Percentiles rank a stretch among this genome's conserved stretches.
These are phyloP conservation scores for Syngnathus rostellatus DNA, from an alignment of 2,797 vertebrate genomes.

Conservation along the genomic window DNA sequence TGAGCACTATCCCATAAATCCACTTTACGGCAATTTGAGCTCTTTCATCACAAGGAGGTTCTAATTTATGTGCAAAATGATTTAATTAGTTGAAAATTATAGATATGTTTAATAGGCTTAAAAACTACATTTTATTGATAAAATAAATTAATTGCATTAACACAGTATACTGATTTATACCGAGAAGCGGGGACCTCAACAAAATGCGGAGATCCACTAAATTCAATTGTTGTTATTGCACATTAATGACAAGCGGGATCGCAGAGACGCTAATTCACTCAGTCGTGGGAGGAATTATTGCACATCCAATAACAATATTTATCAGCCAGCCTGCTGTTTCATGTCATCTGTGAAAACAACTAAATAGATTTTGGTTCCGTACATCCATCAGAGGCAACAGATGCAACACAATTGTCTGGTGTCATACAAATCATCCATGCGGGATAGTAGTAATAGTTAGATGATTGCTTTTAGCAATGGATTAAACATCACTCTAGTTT, in stretches of 20 bases:
- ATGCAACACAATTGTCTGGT: slow-evolving; percentile 4
- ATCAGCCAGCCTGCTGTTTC: slow-evolving; percentile 8
- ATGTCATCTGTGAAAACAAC: slow-evolving; percentile 15
- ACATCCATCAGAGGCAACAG: slow-evolving; percentile 7
- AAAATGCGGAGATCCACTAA: background rate
- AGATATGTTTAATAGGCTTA: background rate
- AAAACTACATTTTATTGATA: background rate
- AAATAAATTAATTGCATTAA: background rate
- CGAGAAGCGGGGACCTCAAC: background rate
- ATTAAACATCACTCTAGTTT: background rate
- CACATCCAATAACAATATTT: slow-evolving; percentile 23
- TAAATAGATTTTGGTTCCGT: slow-evolving; percentile 14
- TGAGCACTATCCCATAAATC: background rate
- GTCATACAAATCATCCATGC: slow-evolving; percentile 6
- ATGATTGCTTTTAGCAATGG: slow-evolving; percentile 6
- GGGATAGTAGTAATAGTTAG: background rate
- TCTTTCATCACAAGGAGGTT: background rate
- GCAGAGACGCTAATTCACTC: slow-evolving; percentile 18
- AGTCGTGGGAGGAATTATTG: slow-evolving; percentile 20
- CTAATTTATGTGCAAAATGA: background rate
- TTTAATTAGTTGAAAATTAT: background rate
- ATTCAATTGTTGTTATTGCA: slow-evolving; percentile 30
- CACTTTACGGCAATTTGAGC: background rate
- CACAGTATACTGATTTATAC: background rate
- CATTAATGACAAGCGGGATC: slow-evolving; percentile 17